Conservation (phyloP, 2,888 invertebrate genomes). For the Amaurobius ferox region DNA sequence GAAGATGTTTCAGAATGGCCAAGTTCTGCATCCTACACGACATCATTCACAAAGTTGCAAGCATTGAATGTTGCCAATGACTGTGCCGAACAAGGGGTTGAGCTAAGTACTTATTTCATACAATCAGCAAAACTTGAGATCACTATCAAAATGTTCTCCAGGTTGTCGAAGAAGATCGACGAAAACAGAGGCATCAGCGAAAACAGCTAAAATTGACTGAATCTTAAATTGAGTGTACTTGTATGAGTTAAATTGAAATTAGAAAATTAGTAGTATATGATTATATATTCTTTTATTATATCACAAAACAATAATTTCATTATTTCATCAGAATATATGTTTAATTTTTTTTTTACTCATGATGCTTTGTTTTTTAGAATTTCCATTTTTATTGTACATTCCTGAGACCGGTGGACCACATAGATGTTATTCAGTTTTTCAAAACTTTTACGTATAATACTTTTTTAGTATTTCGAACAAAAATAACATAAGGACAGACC, state of each 20-base stretch:
- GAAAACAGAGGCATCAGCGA: background rate
- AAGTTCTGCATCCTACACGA: background rate
- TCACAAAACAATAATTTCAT: no score
- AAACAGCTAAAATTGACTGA: background rate
- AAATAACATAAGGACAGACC: no score
- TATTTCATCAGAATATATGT: no score
- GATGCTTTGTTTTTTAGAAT: no score
- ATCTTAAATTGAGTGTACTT: background rate
- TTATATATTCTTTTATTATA: background rate
- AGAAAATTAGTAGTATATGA: background rate
- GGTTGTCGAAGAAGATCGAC: conserved; percentile 6
- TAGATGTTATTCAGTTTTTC: no score
- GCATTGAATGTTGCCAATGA: conserved; percentile 11
- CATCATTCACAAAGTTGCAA: conserved; percentile 1
- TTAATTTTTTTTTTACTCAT: no score
- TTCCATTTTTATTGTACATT: no score
- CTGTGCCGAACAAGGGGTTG: conserved; percentile 4
- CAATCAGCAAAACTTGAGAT: background rate
- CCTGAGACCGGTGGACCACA: no score
- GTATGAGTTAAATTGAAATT: background rate
- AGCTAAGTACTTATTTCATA: conserved; percentile 6
- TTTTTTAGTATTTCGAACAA: no score
- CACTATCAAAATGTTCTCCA: conserved; percentile 8
- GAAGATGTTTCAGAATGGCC: conserved; percentile 18
- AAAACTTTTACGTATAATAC: no score